Evolutionary conservation across 2,113 vertebrate genomes (phyloP).

Genomic region (Prionailurus bengalensis): DNA sequence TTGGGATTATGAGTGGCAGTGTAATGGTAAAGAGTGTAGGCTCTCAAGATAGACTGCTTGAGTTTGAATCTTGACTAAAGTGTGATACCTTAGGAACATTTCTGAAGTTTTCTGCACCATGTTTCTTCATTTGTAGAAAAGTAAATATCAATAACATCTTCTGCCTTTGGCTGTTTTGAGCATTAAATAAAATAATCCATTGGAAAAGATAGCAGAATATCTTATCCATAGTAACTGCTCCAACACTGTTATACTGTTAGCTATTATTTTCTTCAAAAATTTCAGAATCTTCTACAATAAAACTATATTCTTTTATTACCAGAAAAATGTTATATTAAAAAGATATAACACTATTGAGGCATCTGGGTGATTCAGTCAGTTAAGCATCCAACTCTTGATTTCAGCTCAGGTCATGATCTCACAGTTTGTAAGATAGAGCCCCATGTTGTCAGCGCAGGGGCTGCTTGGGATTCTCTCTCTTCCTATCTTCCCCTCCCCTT

Average conservation of each 20-base stretch:
- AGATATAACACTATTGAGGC: not conserved
- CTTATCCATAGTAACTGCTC: not conserved
- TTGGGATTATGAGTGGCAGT: not conserved
- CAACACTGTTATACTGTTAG: not conserved
- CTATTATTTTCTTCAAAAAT: not conserved
- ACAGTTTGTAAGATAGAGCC: too few relatives aligned
- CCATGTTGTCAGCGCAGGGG: too few relatives aligned
- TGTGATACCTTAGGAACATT: not conserved
- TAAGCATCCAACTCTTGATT: too few relatives aligned
- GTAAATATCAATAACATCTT: not conserved
- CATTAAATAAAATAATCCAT: not conserved
- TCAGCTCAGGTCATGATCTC: too few relatives aligned
- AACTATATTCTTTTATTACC: not conserved
- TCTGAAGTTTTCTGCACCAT: not conserved
- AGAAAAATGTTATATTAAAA: not conserved
- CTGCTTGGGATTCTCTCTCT: too few relatives aligned
- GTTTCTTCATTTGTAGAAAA: not conserved
- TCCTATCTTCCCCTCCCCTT: too few relatives aligned
- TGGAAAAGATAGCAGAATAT: not conserved
- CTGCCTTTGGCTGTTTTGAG: not conserved
- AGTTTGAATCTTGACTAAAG: not conserved
- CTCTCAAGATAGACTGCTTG: not conserved
- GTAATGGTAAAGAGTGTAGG: not conserved
- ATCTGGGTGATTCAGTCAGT: too few relatives aligned
- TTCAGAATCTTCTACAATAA: constrained; percentile 7